Evolutionary conservation across 2,797 vertebrate species (phyloP).

Genomic region (Anolis apletophallus): DNA sequence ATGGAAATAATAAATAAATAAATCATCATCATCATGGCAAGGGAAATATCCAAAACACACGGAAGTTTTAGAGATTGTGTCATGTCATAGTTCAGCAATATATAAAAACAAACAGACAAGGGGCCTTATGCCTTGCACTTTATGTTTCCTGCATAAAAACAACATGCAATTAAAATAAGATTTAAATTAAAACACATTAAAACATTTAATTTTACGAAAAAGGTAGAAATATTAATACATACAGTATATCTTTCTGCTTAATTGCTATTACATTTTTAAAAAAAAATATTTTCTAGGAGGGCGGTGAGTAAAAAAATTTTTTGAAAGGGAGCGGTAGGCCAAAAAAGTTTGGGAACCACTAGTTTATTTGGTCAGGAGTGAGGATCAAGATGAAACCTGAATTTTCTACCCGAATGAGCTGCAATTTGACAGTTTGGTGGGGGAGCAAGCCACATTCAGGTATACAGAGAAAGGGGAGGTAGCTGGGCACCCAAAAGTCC

Average conservation of each 20-base stretch:
- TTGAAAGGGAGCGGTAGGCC: too few relatives aligned
- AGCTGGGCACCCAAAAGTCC: background rate
- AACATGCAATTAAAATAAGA: too few relatives aligned
- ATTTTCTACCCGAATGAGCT: background rate
- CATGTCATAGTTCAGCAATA: background rate
- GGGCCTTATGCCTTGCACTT: background rate
- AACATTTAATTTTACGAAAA: too few relatives aligned
- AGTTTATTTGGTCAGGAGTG: background rate
- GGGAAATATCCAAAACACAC: background rate
- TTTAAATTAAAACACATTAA: too few relatives aligned
- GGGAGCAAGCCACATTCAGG: background rate
- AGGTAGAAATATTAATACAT: too few relatives aligned
- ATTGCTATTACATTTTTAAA: too few relatives aligned
- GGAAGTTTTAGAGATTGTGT: background rate
- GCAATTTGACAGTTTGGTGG: background rate
- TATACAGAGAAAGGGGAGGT: background rate
- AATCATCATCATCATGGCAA: background rate
- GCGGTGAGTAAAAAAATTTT: too few relatives aligned
- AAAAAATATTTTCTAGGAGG: too few relatives aligned
- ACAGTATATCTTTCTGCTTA: too few relatives aligned
- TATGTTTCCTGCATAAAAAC: background rate
- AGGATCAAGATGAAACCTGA: too few relatives aligned
- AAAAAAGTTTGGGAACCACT: too few relatives aligned
- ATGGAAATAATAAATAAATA: too few relatives aligned
- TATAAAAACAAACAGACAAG: background rate